Evolutionary conservation across 2,113 vertebrate species (phyloP).

Genomic region (Corythornis madagascariensis): DNA sequence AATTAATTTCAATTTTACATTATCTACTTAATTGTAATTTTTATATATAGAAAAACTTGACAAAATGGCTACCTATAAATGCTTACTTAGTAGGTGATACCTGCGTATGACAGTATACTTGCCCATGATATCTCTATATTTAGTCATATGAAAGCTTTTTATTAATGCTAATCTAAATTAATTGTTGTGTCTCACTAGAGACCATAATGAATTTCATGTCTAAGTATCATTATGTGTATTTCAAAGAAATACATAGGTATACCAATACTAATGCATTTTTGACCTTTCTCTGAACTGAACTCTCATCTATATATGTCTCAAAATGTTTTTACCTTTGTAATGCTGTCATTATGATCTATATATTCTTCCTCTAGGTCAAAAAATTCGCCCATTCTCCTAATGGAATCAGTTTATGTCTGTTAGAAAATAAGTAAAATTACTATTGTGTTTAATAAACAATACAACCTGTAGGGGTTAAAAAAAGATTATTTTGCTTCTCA

Average conservation of each 20-base stretch:
- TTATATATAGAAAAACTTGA: background rate
- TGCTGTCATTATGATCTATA: background rate
- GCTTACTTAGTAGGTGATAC: background rate
- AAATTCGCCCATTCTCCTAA: background rate
- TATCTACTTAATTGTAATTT: background rate
- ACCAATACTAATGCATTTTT: too few relatives aligned
- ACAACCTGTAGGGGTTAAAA: background rate
- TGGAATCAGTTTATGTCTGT: background rate
- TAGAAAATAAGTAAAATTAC: background rate
- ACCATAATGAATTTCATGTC: slow-evolving; percentile 25
- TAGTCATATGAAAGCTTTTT: background rate
- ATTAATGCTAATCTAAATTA: slow-evolving; percentile 5
- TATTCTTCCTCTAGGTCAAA: background rate
- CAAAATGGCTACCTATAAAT: background rate
- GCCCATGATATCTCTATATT: background rate
- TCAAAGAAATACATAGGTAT: slow-evolving; percentile 7
- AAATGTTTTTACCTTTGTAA: background rate
- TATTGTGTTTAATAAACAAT: background rate
- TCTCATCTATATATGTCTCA: background rate
- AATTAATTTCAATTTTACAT: background rate
- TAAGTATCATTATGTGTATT: slow-evolving; percentile 14
- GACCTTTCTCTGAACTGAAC: background rate
- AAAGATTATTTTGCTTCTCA: background rate
- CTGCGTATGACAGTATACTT: background rate
- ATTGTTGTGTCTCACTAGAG: slow-evolving; percentile 15